Percentiles rank a stretch among this genome's conserved stretches.
phyloP scores from a whole-genome alignment of 2,113 vertebrate genomes.

The Psilopsiagon aymara region DNA sequence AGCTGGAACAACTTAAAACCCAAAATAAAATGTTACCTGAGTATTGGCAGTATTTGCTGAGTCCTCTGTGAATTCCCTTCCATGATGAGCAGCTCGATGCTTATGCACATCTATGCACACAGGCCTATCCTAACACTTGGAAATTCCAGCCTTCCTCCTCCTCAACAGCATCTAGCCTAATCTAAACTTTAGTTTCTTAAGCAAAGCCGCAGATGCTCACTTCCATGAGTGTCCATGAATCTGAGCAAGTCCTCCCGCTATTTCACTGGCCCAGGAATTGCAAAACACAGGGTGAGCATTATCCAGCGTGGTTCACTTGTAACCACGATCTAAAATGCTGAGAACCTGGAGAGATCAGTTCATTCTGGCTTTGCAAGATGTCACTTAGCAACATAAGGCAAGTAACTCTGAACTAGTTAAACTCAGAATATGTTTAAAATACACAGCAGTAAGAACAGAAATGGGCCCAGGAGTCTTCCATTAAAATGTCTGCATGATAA shows the following conservation, averaged over 20 bases:
- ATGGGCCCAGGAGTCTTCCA: background rate
- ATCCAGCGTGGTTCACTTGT: background rate
- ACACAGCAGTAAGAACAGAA: background rate
- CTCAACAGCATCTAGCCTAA: background rate
- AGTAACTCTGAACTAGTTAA: background rate
- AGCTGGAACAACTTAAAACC: background rate
- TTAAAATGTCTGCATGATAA: background rate
- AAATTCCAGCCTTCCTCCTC: background rate
- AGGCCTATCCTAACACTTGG: background rate
- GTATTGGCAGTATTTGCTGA: background rate
- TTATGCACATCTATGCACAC: background rate
- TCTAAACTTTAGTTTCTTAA: background rate
- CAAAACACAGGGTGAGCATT: background rate
- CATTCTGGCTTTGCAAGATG: background rate
- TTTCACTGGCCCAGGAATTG: background rate
- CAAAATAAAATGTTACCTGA: background rate
- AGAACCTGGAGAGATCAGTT: background rate
- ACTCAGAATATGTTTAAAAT: background rate
- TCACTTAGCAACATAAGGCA: background rate
- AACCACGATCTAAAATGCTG: background rate
- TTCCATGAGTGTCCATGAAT: background rate
- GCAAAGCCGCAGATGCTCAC: background rate
- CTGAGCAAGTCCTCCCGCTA: background rate
- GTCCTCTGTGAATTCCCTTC: background rate
- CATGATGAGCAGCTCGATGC: too few species aligned